Conservation (phyloP, 2,888 invertebrate genomes). For the Netelia virgata region DNA sequence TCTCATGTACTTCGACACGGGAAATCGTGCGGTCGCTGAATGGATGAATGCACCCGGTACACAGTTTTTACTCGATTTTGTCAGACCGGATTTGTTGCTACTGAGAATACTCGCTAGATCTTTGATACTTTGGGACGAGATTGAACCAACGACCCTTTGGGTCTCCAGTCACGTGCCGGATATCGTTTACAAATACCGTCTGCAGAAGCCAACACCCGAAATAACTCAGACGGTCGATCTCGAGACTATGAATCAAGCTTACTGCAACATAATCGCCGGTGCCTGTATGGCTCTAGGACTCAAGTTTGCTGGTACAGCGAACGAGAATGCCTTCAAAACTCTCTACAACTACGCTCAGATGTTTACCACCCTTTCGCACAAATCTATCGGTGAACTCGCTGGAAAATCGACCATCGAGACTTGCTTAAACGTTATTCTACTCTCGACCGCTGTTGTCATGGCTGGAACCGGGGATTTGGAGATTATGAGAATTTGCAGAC, state of each 20-base stretch:
- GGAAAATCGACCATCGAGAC: slow-evolving; percentile 96
- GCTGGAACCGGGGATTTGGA: slow-evolving; percentile 96
- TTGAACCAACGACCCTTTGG: slow-evolving; percentile 94
- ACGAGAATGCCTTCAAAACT: slow-evolving; percentile 92
- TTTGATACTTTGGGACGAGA: slow-evolving; percentile 95
- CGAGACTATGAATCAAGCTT: slow-evolving; percentile 98
- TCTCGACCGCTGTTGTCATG: slow-evolving; percentile 96
- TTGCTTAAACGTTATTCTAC: slow-evolving; percentile 93
- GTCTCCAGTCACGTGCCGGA: slow-evolving; percentile 92
- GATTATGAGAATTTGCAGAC: slow-evolving; percentile 93
- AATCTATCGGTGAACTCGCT: slow-evolving; percentile 93
- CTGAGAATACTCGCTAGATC: slow-evolving; percentile 92
- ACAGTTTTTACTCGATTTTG: slow-evolving; percentile 95
- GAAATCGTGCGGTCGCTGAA: slow-evolving; percentile 93
- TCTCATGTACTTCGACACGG: slow-evolving; percentile 95
- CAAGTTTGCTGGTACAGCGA: slow-evolving; percentile 96
- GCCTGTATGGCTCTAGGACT: slow-evolving; percentile 97
- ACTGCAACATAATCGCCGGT: slow-evolving; percentile 97
- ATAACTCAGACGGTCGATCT: slow-evolving; percentile 90
- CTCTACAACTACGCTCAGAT: slow-evolving; percentile 91
- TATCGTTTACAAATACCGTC: slow-evolving; percentile 91
- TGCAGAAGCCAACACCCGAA: slow-evolving; percentile 90
- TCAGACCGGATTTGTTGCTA: slow-evolving; percentile 95
- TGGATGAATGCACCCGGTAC: slow-evolving; percentile 97
- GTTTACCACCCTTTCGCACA: slow-evolving; percentile 89